A percentile compares a stretch with the other conserved stretches of the same genome.
Evolutionary conservation across 1,140 invertebrate species (phyloP).

Genomic region (Penaeus indicus): DNA sequence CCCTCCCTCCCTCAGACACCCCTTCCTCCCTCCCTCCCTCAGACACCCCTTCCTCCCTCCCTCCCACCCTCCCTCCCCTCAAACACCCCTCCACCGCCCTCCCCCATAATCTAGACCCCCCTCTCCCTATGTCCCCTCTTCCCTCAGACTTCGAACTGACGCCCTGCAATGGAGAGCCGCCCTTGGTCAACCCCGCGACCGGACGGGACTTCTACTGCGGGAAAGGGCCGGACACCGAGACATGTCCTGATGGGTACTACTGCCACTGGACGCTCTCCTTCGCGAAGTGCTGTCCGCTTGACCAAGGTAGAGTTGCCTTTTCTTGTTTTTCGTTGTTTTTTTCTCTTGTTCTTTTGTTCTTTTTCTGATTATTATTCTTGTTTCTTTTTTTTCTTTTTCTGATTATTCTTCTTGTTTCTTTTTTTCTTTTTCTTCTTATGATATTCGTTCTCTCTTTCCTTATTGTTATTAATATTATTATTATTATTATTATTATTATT

Average conservation of each 20-base stretch:
- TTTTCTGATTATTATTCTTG: too few species aligned
- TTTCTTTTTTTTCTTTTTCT: too few species aligned
- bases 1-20: too few species aligned
- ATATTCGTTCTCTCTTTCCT: too few species aligned
- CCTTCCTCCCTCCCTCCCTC: too few species aligned
- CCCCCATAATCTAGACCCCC: too few species aligned
- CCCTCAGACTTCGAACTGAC: slow-evolving; percentile 83
- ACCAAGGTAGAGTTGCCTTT: slow-evolving; percentile 65
- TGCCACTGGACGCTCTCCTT: slow-evolving; percentile 86
- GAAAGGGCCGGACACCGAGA: slow-evolving; percentile 81
- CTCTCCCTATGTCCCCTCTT: slow-evolving; percentile 19
- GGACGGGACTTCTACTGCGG: slow-evolving; percentile 87
- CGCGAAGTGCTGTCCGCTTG: slow-evolving; percentile 79
- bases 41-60: background rate
- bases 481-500: too few species aligned
- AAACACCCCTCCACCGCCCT: background rate
- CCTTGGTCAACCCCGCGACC: slow-evolving; percentile 79
- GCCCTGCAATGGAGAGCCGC: slow-evolving; percentile 86
- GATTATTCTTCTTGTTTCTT: too few species aligned
- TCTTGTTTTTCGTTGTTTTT: slow-evolving; percentile 31
- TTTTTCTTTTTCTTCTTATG: too few species aligned
- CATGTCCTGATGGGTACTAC: slow-evolving; percentile 85
- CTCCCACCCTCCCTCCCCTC: background rate
- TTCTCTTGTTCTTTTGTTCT: background rate
- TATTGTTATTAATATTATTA: too few species aligned